Evolutionary conservation across 1,140 invertebrate species (phyloP).

Genomic region (Dendroctonus valens): DNA sequence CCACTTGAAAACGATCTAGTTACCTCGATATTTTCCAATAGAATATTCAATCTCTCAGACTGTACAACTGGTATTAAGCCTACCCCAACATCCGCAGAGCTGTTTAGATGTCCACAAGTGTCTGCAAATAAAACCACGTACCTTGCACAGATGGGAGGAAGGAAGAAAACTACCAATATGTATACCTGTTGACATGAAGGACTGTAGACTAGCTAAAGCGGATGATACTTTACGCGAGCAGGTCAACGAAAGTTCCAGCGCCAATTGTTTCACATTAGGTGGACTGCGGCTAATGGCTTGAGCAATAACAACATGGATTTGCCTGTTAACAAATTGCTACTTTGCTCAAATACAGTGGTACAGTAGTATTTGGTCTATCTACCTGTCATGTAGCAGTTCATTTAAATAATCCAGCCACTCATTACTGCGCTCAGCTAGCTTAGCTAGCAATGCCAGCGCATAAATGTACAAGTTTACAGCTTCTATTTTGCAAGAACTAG

Average conservation of each 20-base stretch:
- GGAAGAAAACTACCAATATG: neutral
- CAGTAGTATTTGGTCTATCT: neutral
- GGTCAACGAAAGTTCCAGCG: constrained; percentile 54
- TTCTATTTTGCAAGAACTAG: constrained; percentile 32
- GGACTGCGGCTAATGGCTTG: constrained; percentile 54
- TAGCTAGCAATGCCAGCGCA: constrained; percentile 52
- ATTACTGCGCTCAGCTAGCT: constrained; percentile 51
- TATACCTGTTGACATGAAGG: constrained; percentile 29
- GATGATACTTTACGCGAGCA: constrained; percentile 51
- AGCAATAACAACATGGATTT: constrained; percentile 56
- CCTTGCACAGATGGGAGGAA: no score
- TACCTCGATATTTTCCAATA: constrained; percentile 41
- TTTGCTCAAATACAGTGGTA: neutral
- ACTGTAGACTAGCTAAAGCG: constrained; percentile 54
- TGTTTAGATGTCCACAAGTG: neutral
- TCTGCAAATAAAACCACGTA: neutral
- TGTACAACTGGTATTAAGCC: constrained; percentile 34
- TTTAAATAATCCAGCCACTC: constrained; percentile 46
- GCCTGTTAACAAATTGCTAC: constrained; percentile 34
- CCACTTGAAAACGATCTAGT: constrained; percentile 4
- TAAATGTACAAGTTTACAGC: constrained; percentile 50
- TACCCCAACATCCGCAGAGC: neutral
- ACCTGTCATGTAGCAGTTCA: constrained; percentile 21
- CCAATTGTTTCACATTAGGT: constrained; percentile 52
- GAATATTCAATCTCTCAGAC: constrained; percentile 36